Evolutionary conservation across 2,888 invertebrate species (phyloP), one percentile per base, ranked within the genome.

Genomic region (Colletes collaris): DNA sequence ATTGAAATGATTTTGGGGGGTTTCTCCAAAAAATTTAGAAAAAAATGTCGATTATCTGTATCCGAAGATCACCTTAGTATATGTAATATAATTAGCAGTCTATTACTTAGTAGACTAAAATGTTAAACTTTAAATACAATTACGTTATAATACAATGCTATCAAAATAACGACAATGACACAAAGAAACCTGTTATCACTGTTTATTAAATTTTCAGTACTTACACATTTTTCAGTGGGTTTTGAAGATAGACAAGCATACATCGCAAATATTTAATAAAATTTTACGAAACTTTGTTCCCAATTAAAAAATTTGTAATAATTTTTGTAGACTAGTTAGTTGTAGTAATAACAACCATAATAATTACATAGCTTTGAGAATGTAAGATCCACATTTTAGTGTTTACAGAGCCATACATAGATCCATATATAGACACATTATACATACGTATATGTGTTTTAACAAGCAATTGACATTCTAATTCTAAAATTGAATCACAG

Each of bases 401-500:
- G 40, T 63, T 78, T 60, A 76, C 68, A 62, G 49, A 46, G 10
- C 44, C 46, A 49, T 62, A 62, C 62, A 62, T 62, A 62, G 7
- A 62, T 49, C 44, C 46, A 72, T 68, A 63, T 55, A 70, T 72
- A 82, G 66, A 78, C 71, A 78, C 49, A 78, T 75, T 67, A 69
- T 52, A 71, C 72, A 74, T 68, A 67, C 62, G 68, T 82, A 82
- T 82, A 74, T 59, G 67, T 81, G 67, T 50, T 58, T 50, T 53
- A 65, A 78, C 58, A 68, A 73, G 71, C 63, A 84, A 84, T 84
- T 84, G 77, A 86, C 78, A 78, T 86, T 69, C 77, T 86, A 86
- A 76, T 85, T 83, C 76, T 79, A 81, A 83, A 84, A 86, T 78
- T 72, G 64, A 84, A 84, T 84, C 82, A 86, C 86, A 86, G 78